Conservation (phyloP, 2,888 invertebrate species). For the Cybosia mesomella region DNA sequence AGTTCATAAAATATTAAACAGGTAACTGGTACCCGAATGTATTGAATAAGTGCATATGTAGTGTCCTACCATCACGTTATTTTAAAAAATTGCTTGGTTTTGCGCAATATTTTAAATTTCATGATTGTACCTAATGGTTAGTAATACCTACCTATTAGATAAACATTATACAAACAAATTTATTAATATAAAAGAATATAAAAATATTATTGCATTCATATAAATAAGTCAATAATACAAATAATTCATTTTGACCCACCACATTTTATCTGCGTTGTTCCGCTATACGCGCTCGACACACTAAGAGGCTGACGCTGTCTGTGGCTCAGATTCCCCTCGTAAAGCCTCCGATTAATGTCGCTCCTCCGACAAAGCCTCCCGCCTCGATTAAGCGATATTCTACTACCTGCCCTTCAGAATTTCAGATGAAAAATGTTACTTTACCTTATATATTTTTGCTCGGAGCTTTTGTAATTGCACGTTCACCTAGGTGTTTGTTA, state of each 20-base stretch:
- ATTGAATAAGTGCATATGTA: neutral
- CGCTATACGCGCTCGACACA: constrained; percentile 58
- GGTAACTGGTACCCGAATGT: neutral
- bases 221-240: neutral
- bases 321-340: constrained; percentile 76
- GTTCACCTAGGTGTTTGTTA: constrained; percentile 25
- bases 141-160: too few species aligned
- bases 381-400: constrained; percentile 81
- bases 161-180: neutral
- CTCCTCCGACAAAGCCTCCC: constrained; percentile 67
- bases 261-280: constrained; percentile 53
- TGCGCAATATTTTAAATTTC: neutral
- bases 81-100: neutral
- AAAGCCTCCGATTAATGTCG: constrained; percentile 81
- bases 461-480: constrained; percentile 33
- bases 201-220: neutral
- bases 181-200: neutral
- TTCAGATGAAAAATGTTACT: constrained; percentile 58
- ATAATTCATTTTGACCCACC: neutral
- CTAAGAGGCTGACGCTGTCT: constrained; percentile 64
- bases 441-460: constrained; percentile 45
- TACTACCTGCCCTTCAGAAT: constrained; percentile 68
- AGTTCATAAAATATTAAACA: neutral
- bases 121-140: too few species aligned
- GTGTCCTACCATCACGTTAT: neutral